phyloP scores from a whole-genome alignment of 2,888 invertebrate species.

The Oscheius sp. region DNA sequence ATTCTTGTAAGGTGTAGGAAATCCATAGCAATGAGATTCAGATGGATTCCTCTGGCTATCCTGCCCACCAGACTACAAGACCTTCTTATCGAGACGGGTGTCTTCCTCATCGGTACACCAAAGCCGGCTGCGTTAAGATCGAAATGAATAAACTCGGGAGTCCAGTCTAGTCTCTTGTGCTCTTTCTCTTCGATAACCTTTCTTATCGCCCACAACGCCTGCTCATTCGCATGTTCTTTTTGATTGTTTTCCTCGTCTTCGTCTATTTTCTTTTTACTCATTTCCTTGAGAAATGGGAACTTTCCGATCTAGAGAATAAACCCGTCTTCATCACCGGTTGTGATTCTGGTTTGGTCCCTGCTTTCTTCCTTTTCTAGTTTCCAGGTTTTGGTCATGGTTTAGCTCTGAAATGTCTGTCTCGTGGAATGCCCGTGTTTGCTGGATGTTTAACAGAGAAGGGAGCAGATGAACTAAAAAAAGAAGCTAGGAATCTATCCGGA shows the following conservation, averaged over 20 bases:
- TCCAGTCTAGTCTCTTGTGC: neutral
- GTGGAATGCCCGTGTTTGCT: constrained; percentile 63
- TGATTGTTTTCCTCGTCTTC: neutral
- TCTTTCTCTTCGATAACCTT: neutral
- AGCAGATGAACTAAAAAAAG: constrained; percentile 36
- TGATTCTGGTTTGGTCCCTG: constrained; percentile 44
- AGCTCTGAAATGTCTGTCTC: constrained; percentile 50
- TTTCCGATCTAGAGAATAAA: constrained; percentile 38
- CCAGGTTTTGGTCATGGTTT: constrained; percentile 59
- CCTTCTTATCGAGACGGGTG: constrained; percentile 34
- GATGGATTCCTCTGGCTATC: constrained; percentile 47
- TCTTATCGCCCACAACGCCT: neutral
- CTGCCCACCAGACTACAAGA: constrained; percentile 46
- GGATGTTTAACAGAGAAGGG: constrained; percentile 57
- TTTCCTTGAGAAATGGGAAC: constrained; percentile 33
- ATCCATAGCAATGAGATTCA: no score
- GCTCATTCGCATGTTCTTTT: neutral
- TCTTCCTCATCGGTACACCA: neutral
- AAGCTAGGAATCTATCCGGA: constrained; percentile 28
- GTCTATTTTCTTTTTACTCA: neutral
- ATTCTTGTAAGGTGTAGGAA: constrained; percentile 12
- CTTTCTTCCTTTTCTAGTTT: constrained; percentile 4
- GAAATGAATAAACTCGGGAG: neutral
- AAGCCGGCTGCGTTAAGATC: neutral
- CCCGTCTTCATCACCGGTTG: constrained; percentile 61